Base-by-base conservation (phyloP, 2,797 vertebrate species). In the Heteromormyrus szaboi region DNA sequence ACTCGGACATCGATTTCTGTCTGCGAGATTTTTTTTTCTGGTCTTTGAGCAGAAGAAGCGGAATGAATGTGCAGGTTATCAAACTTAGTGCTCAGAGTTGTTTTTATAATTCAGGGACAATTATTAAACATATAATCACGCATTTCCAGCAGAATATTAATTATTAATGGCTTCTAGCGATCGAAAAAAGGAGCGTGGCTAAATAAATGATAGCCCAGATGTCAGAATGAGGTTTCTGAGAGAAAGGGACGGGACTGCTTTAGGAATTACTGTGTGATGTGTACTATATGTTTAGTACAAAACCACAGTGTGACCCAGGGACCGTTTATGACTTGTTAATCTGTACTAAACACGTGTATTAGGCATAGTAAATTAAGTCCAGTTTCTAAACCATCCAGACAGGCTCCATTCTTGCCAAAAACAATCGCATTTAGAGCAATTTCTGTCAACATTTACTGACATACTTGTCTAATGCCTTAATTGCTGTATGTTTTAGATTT, bases 121-220 rank as follows among this genome's bases (percentile, higher is more conserved):
- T 94, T 92, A 94, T 93, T 95, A 92, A 94, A 95, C 59, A 5
- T 94, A 94, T 94, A 93, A 46, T 93, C 68, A 94, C 93, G 91
- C 92, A 92, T 93, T 93, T 91, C 91, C 91, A 93, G 94, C 93
- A 93, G 93, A 93, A 93, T 91, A 93, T 94, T 86, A 95, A 94
- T 94, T 84, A 95, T 94, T 95, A 92, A 94, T 89, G 86, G 84
- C 6, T 12, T 56, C 93, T 91, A 90, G 89, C 91, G 90, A 91
- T 94, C 92, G 93, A 91, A 94, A 92, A 91, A 90, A 91, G 92
- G 12, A 86, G 29, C 3, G 51, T 9, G 62, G 14, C 92, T 90
- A 90, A 93, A 93, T 93, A 94, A 92, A 89, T 91, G 90, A 91
- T 94, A 93, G 91, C 93, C 93, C 92, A 94, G 92, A 93, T 94